Conservation (phyloP, 2,113 vertebrate species). For the Mellivora capensis region DNA sequence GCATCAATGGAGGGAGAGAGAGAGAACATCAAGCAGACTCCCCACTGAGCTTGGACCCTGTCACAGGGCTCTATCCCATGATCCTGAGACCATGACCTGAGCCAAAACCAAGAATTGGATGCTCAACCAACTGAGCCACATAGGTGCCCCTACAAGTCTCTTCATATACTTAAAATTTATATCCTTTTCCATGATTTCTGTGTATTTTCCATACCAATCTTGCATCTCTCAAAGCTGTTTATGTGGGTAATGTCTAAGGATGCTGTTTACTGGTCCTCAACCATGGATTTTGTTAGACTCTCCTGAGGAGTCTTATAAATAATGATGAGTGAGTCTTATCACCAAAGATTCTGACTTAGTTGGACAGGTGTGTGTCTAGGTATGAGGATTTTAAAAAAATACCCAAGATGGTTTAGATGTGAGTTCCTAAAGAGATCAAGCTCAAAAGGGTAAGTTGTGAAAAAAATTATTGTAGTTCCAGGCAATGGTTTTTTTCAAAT, state of each 20-base stretch:
- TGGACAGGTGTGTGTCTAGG: background rate
- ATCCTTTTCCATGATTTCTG: background rate
- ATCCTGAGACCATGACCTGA: background rate
- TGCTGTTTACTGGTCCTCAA: background rate
- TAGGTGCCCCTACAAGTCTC: background rate
- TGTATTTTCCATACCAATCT: background rate
- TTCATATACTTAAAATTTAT: background rate
- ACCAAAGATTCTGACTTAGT: background rate
- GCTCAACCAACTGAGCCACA: background rate
- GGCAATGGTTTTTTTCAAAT: background rate
- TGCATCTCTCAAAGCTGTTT: background rate
- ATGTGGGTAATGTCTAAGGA: background rate
- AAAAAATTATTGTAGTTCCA: background rate
- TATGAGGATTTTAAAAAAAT: background rate
- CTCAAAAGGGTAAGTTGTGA: background rate
- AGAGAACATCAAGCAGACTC: background rate
- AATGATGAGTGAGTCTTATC: background rate
- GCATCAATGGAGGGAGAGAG: background rate
- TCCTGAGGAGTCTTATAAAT: background rate
- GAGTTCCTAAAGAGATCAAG: background rate
- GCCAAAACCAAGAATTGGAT: background rate
- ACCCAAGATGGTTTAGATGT: background rate
- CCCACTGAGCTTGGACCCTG: background rate
- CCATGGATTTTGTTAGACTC: background rate
- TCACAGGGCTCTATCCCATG: background rate